Percentiles rank a stretch among this genome's conserved stretches.
Evolutionary conservation across 2,888 invertebrate species (phyloP).

Genomic region (Cosmorhoe ocellata): DNA sequence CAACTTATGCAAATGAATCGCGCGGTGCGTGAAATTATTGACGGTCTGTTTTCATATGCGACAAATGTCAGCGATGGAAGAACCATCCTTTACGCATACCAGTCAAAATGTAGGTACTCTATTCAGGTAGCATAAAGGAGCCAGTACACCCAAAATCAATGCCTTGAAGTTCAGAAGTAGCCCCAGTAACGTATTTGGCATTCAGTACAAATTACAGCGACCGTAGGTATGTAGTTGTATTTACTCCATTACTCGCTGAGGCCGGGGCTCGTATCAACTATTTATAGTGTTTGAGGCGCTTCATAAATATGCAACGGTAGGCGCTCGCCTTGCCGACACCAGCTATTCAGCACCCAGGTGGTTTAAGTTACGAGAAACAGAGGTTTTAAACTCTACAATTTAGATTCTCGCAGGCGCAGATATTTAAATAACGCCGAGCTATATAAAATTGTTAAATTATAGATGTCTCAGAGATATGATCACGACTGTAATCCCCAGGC

Average conservation of each 20-base stretch:
- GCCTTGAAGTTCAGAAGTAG: neutral
- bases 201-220: constrained; percentile 57
- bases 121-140: neutral
- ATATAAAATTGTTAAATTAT: too few species aligned
- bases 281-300: constrained; percentile 82
- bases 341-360: constrained; percentile 71
- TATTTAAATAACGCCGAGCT: too few species aligned
- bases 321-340: constrained; percentile 82
- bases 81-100: too few species aligned
- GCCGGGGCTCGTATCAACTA: constrained; percentile 76
- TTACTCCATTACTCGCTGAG: constrained; percentile 76
- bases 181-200: constrained; percentile 30
- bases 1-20: too few species aligned
- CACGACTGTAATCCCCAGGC: too few species aligned
- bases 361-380: constrained; percentile 20
- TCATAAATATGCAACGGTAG: constrained; percentile 83
- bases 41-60: too few species aligned
- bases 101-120: too few species aligned
- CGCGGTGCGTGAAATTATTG: too few species aligned
- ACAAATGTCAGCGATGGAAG: too few species aligned
- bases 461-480: too few species aligned
- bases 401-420: too few species aligned
- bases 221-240: constrained; percentile 69
- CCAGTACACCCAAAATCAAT: neutral
- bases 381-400: too few species aligned